These are phyloP conservation scores for Sciurus carolinensis DNA, from an alignment of 2,797 vertebrate genomes.

Conservation along the genomic window DNA sequence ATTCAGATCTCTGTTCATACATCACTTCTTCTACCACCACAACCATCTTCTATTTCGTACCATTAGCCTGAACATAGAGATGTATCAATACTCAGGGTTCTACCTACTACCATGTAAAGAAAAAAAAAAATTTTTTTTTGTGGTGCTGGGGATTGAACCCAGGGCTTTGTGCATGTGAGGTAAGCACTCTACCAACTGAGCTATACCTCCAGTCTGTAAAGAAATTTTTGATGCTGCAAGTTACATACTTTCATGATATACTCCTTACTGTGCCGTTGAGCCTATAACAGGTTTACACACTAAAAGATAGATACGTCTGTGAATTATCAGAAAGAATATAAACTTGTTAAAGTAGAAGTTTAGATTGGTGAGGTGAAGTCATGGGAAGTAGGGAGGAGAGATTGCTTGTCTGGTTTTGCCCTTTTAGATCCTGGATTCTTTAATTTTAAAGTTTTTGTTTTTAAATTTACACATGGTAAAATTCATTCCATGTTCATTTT, in stretches of 20 bases:
- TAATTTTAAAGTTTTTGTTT: neutral
- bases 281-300: neutral
- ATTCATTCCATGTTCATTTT: too few species aligned
- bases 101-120: neutral
- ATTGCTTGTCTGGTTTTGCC: neutral
- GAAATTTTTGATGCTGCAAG: neutral
- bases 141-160: too few species aligned
- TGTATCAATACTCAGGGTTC: neutral
- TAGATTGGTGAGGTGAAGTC: neutral
- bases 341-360: neutral
- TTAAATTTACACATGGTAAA: too few species aligned
- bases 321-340: neutral
- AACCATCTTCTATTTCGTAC: neutral
- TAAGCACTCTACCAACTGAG: too few species aligned
- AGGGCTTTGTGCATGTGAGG: too few species aligned
- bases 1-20: neutral
- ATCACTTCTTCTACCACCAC: neutral
- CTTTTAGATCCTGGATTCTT: neutral
- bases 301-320: neutral
- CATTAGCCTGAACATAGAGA: neutral
- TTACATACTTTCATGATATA: neutral
- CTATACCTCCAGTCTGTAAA: neutral
- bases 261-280: neutral
- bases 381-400: neutral
- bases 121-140: neutral